Conservation (phyloP, 1,140 invertebrate genomes). For the Augochlora pura region DNA sequence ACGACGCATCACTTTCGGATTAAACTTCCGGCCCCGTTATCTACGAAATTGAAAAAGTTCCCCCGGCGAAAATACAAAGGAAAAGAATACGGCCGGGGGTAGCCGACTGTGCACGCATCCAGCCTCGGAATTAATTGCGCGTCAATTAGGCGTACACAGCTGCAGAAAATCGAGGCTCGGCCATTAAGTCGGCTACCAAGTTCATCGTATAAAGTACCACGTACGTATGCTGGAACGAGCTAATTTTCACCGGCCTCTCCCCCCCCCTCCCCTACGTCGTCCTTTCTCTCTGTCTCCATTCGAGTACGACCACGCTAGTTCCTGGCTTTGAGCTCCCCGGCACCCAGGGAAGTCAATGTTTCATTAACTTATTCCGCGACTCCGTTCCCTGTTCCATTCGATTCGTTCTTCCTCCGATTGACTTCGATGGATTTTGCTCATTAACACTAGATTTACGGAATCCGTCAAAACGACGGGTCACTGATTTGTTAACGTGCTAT, state of each 20-base stretch:
- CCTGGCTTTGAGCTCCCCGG: not conserved
- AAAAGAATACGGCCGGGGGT: constrained; percentile 11
- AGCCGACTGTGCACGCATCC: constrained; percentile 8
- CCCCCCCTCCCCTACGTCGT: not conserved
- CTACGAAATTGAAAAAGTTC: constrained; percentile 45
- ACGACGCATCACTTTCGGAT: too few species aligned
- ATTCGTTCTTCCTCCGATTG: too few species aligned
- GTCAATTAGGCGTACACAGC: constrained; percentile 47
- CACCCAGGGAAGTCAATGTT: constrained; percentile 20
- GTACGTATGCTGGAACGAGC: constrained; percentile 17
- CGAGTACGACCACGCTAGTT: not conserved
- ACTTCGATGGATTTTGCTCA: too few species aligned
- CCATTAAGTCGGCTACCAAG: constrained; percentile 39
- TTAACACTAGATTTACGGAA: too few species aligned
- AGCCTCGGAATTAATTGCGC: constrained; percentile 48
- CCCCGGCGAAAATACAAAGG: not conserved
- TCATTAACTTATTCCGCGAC: not conserved
- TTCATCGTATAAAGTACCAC: constrained; percentile 35
- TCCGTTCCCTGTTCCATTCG: too few species aligned
- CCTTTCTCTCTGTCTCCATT: not conserved
- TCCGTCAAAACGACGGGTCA: too few species aligned
- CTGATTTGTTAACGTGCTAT: too few species aligned
- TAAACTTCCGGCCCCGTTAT: too few species aligned
- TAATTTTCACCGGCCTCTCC: constrained; percentile 26
- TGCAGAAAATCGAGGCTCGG: constrained; percentile 39